Evolutionary conservation across 2,888 invertebrate species (phyloP).

Genomic region (Eledona agricola): DNA sequence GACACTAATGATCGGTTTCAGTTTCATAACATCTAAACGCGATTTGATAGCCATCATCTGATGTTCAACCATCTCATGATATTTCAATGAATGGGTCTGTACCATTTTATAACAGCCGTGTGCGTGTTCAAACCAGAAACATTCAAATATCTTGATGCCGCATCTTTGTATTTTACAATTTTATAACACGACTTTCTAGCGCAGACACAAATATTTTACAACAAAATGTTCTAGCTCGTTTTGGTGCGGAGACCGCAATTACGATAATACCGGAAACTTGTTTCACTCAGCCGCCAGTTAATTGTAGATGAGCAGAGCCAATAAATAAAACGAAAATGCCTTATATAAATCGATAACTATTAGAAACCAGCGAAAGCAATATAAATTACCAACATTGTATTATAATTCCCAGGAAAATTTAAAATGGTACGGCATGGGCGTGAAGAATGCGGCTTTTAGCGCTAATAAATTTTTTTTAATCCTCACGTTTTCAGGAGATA

Average conservation of each 20-base stretch:
- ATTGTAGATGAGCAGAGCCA: constrained; percentile 15
- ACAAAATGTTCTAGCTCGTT: too few relatives aligned
- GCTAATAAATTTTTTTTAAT: constrained; percentile 11
- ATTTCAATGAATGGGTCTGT: too few relatives aligned
- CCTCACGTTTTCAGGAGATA: constrained; percentile 10
- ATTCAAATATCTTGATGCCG: too few relatives aligned
- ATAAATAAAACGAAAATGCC: constrained; percentile 15
- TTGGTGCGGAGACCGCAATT: constrained; percentile 18
- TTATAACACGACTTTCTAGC: too few relatives aligned
- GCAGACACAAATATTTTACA: too few relatives aligned
- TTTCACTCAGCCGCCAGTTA: constrained; percentile 14
- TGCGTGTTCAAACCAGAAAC: too few relatives aligned
- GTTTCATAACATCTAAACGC: too few relatives aligned
- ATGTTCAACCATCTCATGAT: too few relatives aligned
- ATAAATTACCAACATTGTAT: constrained; percentile 29
- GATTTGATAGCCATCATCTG: too few relatives aligned
- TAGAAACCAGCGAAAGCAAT: constrained; percentile 26
- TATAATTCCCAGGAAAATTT: constrained; percentile 9
- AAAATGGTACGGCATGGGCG: constrained; percentile 8
- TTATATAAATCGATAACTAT: constrained; percentile 4
- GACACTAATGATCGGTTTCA: too few relatives aligned
- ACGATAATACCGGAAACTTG: constrained; percentile 17
- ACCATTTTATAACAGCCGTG: too few relatives aligned
- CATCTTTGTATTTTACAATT: too few relatives aligned
- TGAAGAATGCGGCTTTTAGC: constrained; percentile 7